These are phyloP conservation scores for Metalampra italica DNA, from an alignment of 2,888 invertebrate genomes.

Conservation along the genomic window DNA sequence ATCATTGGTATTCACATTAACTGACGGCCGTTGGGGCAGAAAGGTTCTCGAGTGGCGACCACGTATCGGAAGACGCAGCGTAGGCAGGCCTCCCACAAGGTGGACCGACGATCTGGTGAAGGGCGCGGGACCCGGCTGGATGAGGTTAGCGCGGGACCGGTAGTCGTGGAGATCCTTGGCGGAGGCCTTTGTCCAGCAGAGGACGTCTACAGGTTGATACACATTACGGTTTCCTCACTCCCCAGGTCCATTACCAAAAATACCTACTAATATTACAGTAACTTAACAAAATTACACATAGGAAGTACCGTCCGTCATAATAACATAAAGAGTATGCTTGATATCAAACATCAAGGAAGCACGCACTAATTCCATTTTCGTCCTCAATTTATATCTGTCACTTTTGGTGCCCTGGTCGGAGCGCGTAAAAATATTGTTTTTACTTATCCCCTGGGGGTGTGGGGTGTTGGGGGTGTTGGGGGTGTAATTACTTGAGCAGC, in stretches of 20 bases:
- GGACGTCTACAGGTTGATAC: too few species aligned
- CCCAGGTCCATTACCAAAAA: slow-evolving; percentile 2
- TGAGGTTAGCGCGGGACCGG: too few species aligned
- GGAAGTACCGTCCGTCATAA: slow-evolving; percentile 24
- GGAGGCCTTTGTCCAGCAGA: too few species aligned
- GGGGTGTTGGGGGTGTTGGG: slow-evolving; percentile 36
- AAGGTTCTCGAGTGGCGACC: too few species aligned
- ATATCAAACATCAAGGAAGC: slow-evolving; percentile 43
- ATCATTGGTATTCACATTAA: too few species aligned
- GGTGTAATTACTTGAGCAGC: slow-evolving; percentile 74
- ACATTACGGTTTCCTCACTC: too few species aligned
- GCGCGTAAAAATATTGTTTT: slow-evolving; percentile 76
- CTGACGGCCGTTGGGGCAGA: too few species aligned
- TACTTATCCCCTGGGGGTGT: slow-evolving; percentile 63
- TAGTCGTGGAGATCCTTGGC: too few species aligned
- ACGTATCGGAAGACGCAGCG: too few species aligned
- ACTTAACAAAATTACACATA: slow-evolving; percentile 9
- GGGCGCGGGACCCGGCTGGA: too few species aligned
- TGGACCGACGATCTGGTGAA: too few species aligned
- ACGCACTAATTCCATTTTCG: slow-evolving; percentile 67
- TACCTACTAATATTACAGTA: background rate
- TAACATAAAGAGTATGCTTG: slow-evolving; percentile 22
- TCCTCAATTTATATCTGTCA: slow-evolving; percentile 74
- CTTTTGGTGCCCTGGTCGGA: slow-evolving; percentile 65
- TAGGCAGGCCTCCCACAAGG: too few species aligned